These are phyloP conservation scores for Hiodon alosoides DNA, from an alignment of 2,113 vertebrate species.

Conservation along the genomic window DNA sequence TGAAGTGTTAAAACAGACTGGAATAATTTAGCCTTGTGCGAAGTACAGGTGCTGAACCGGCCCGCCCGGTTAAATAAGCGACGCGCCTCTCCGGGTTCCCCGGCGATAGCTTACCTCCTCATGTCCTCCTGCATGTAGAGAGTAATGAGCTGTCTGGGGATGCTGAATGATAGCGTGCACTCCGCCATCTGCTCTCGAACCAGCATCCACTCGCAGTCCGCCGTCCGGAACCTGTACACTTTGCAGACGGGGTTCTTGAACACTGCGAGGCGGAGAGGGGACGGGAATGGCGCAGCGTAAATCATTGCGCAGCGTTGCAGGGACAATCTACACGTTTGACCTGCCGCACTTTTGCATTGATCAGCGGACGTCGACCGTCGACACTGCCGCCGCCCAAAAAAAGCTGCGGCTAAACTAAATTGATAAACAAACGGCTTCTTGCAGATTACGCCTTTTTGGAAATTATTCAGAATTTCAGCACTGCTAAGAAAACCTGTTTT, in stretches of 20 bases:
- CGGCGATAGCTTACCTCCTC: slow-evolving; percentile 70
- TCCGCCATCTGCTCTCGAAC: slow-evolving; percentile 96
- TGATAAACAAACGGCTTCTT: not conserved
- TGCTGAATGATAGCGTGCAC: slow-evolving; percentile 84
- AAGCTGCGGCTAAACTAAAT: not conserved
- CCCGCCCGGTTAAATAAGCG: no score
- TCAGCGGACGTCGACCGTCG: no score
- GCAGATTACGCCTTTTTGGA: not conserved
- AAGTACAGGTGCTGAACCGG: slow-evolving; percentile 43
- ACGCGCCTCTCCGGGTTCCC: slow-evolving; percentile 3
- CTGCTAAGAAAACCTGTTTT: slow-evolving; percentile 1
- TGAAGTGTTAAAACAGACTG: slow-evolving; percentile 56
- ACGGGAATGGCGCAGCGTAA: not conserved
- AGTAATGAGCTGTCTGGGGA: slow-evolving; percentile 87
- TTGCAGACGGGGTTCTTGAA: slow-evolving; percentile 89
- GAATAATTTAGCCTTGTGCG: slow-evolving; percentile 51
- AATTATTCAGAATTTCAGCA: not conserved
- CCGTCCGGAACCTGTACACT: slow-evolving; percentile 89
- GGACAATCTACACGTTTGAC: no score
- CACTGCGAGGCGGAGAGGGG: slow-evolving; percentile 61
- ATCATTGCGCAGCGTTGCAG: not conserved
- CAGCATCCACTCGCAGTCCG: slow-evolving; percentile 89
- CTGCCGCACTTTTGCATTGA: no score
- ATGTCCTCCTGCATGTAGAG: slow-evolving; percentile 92
- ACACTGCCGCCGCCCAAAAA: no score